phyloP scores from a whole-genome alignment of 2,888 invertebrate species.

The Cremastinae sp. region DNA sequence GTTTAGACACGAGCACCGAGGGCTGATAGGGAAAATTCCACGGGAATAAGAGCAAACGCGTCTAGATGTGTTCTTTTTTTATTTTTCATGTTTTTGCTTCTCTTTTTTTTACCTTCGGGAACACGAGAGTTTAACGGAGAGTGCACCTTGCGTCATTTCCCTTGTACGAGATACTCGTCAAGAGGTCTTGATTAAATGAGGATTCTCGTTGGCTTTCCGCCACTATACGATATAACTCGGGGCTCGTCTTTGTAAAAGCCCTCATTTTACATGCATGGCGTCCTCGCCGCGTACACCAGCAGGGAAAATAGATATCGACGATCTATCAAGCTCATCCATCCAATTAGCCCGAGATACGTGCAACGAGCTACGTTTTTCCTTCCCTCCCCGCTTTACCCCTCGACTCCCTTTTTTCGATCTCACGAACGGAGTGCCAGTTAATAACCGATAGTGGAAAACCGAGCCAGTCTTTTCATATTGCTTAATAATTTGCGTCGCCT shows the following conservation, averaged over 20 bases:
- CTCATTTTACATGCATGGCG: constrained; percentile 32
- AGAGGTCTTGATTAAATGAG: constrained; percentile 56
- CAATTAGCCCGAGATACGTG: constrained; percentile 54
- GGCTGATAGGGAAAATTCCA: not conserved
- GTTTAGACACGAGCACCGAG: constrained; percentile 63
- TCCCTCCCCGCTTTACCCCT: constrained; percentile 16
- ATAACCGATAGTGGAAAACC: constrained; percentile 24
- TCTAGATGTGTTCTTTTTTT: not conserved
- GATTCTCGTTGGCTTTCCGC: constrained; percentile 31
- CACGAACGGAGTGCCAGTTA: constrained; percentile 26
- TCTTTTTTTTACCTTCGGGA: not conserved
- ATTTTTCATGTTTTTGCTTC: not conserved
- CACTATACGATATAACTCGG: not conserved
- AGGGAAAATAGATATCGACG: constrained; percentile 58
- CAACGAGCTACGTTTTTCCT: constrained; percentile 12
- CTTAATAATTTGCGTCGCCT: constrained; percentile 26
- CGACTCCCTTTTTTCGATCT: constrained; percentile 1
- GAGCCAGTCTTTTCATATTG: constrained; percentile 15
- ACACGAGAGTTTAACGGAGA: not conserved
- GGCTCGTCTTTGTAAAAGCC: not conserved
- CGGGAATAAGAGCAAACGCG: not conserved
- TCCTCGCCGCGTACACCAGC: constrained; percentile 10
- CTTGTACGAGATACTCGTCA: constrained; percentile 47
- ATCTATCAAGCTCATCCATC: constrained; percentile 53
- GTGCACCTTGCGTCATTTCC: constrained; percentile 36